A percentile compares a stretch with the other conserved stretches of the same genome.
Conservation (phyloP, 1,140 invertebrate genomes). For the Diorhabda elongata region DNA sequence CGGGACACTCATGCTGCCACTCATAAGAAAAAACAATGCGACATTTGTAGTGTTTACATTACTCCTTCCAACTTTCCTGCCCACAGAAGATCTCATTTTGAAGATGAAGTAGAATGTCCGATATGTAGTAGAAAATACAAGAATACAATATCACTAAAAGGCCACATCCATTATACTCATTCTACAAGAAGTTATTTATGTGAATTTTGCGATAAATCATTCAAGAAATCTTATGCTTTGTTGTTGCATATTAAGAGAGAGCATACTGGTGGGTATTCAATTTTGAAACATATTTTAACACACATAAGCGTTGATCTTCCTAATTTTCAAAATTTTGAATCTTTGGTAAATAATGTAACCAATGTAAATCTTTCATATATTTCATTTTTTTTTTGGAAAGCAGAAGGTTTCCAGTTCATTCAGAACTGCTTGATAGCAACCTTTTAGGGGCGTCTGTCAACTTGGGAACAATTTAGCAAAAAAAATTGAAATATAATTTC, state of each 20-base stretch:
- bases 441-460: too few relatives aligned
- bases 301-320: background rate
- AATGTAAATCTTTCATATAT: too few relatives aligned
- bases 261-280: slow-evolving; percentile 22
- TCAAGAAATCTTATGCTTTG: slow-evolving; percentile 24
- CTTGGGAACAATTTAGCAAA: too few relatives aligned
- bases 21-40: slow-evolving; percentile 25
- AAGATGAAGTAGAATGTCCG: slow-evolving; percentile 26
- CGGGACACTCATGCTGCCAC: slow-evolving; percentile 16
- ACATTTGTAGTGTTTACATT: slow-evolving; percentile 24
- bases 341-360: too few relatives aligned
- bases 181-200: slow-evolving; percentile 23
- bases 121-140: slow-evolving; percentile 29
- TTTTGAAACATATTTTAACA: background rate
- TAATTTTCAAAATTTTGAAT: too few relatives aligned
- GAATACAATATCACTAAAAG: slow-evolving; percentile 29
- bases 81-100: slow-evolving; percentile 21
- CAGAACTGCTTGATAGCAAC: too few relatives aligned
- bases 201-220: slow-evolving; percentile 26
- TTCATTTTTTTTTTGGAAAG: too few relatives aligned
- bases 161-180: slow-evolving; percentile 30
- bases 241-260: slow-evolving; percentile 27
- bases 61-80: slow-evolving; percentile 22
- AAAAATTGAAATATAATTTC: too few relatives aligned
- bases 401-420: too few relatives aligned